Conservation (phyloP, 2,888 invertebrate genomes). For the Lithophane semibrunnea region DNA sequence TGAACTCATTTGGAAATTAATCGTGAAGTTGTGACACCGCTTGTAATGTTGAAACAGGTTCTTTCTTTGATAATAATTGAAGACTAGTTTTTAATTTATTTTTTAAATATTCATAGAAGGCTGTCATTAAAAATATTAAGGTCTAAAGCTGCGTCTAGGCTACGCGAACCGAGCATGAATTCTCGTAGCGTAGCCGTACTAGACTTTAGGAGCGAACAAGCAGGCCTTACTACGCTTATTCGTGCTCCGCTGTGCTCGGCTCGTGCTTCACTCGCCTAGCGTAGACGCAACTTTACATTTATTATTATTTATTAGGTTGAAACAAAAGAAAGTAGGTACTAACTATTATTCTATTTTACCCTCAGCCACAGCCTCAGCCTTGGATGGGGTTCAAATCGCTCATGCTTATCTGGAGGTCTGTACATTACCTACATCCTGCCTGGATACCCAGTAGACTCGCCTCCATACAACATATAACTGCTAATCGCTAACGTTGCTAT, state of each 20-base stretch:
- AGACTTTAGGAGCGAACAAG: too few relatives aligned
- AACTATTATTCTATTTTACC: not conserved
- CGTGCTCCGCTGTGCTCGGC: too few relatives aligned
- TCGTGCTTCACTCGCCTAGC: too few relatives aligned
- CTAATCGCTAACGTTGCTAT: not conserved
- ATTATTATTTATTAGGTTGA: too few relatives aligned
- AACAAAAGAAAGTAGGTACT: not conserved
- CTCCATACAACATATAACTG: not conserved
- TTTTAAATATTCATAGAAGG: not conserved
- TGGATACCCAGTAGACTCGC: not conserved
- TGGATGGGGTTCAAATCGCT: not conserved
- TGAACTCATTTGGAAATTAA: constrained; percentile 30
- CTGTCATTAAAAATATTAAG: constrained; percentile 1
- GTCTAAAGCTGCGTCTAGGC: too few relatives aligned
- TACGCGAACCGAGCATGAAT: too few relatives aligned
- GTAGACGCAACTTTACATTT: too few relatives aligned
- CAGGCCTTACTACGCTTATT: too few relatives aligned
- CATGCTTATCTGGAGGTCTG: too few relatives aligned
- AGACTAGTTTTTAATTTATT: constrained; percentile 15
- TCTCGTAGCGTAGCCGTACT: too few relatives aligned
- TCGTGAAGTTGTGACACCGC: constrained; percentile 6
- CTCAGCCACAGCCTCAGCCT: not conserved
- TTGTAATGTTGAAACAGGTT: constrained; percentile 7
- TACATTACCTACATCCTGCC: not conserved
- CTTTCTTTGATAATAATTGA: constrained; percentile 1